Evolutionary conservation across 1,140 invertebrate species (phyloP).

Genomic region (Bacillus rossius): DNA sequence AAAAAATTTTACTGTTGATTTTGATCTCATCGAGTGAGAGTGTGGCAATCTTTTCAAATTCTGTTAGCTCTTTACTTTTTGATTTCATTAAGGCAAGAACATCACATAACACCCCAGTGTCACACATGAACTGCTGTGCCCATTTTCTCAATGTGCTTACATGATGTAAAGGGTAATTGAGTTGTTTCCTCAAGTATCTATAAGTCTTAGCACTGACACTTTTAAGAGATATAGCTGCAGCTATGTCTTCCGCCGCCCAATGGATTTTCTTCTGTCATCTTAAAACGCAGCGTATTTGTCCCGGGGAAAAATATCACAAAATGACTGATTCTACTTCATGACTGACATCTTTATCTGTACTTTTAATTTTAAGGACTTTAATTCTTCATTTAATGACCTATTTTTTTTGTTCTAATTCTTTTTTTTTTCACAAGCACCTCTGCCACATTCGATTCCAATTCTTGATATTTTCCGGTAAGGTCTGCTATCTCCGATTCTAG

Average conservation of each 20-base stretch:
- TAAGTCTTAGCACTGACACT: conserved; percentile 16
- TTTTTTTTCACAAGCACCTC: too few species aligned
- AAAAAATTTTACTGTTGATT: too few species aligned
- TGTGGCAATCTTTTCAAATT: too few species aligned
- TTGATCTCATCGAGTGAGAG: conserved; percentile 12
- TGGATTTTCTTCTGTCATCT: not conserved
- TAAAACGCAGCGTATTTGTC: conserved; percentile 12
- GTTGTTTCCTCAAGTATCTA: conserved; percentile 17
- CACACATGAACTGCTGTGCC: conserved; percentile 10
- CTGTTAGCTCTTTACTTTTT: conserved; percentile 3
- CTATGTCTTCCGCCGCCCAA: conserved; percentile 21
- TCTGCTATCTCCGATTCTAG: too few species aligned
- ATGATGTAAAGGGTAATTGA: conserved; percentile 17
- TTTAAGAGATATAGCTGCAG: conserved; percentile 16
- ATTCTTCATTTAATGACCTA: too few species aligned
- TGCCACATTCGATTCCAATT: too few species aligned
- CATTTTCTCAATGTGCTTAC: conserved; percentile 19
- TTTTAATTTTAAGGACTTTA: too few species aligned
- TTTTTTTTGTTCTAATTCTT: too few species aligned
- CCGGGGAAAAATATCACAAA: conserved; percentile 3
- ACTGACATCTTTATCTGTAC: too few species aligned
- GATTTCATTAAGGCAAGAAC: conserved; percentile 16
- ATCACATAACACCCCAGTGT: conserved; percentile 9
- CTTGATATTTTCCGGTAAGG: too few species aligned
- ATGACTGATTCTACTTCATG: too few species aligned